These are phyloP conservation scores for Carcharodon carcharias DNA, from an alignment of 2,797 vertebrate species.

Conservation along the genomic window DNA sequence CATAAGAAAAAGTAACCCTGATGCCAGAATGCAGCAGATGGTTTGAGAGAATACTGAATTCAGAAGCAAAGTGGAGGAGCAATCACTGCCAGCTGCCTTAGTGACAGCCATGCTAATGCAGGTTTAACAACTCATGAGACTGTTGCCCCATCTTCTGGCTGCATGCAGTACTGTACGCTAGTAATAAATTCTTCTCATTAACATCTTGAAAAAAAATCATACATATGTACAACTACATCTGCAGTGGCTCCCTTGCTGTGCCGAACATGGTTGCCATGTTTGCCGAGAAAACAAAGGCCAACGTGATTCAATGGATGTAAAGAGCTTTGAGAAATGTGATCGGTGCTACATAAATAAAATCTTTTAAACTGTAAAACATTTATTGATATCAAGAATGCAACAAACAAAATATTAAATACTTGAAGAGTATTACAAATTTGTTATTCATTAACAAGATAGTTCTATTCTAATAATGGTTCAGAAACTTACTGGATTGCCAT, in stretches of 20 bases:
- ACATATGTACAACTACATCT: neutral
- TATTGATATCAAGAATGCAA: neutral
- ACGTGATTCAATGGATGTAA: neutral
- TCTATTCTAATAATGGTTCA: neutral
- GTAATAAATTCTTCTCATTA: neutral
- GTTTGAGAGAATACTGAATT: neutral
- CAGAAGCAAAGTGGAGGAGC: neutral
- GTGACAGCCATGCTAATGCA: neutral
- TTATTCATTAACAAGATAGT: neutral
- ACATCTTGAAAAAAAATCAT: neutral
- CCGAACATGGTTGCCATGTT: neutral
- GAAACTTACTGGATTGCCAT: neutral
- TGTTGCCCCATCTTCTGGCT: constrained; percentile 18
- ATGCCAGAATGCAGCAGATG: neutral
- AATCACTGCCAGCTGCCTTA: neutral
- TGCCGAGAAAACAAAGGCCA: neutral
- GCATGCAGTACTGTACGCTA: neutral
- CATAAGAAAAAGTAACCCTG: neutral
- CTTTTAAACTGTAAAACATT: neutral
- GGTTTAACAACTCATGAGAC: neutral
- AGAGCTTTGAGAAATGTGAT: neutral
- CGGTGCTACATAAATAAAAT: neutral
- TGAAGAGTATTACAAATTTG: neutral
- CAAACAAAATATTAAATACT: neutral
- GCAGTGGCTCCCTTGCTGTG: neutral